Conservation (phyloP, 2,113 vertebrate species). For the Scomber scombrus region DNA sequence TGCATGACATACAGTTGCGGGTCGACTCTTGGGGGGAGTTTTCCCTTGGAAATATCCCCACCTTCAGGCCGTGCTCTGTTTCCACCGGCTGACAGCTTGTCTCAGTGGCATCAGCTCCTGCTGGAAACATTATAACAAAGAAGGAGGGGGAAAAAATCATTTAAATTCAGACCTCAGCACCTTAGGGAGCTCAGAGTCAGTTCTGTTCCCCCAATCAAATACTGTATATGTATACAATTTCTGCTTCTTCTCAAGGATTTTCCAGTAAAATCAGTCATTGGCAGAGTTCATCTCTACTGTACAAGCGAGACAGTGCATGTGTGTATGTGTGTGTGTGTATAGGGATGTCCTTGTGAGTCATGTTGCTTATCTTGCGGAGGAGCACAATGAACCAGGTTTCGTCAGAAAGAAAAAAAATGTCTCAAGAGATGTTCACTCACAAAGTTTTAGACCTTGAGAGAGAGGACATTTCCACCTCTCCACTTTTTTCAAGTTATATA, state of each 20-base stretch:
- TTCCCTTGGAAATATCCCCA: slow-evolving; percentile 75
- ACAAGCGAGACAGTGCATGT: neutral
- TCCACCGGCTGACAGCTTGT: slow-evolving; percentile 63
- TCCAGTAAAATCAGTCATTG: neutral
- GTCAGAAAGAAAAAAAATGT: neutral
- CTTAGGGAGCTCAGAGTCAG: slow-evolving; percentile 4
- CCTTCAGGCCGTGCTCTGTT: slow-evolving; percentile 66
- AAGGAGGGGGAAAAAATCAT: slow-evolving; percentile 4
- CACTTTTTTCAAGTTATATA: too few species aligned
- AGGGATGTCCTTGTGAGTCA: slow-evolving; percentile 60
- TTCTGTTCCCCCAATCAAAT: neutral
- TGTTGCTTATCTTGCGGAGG: slow-evolving; percentile 6
- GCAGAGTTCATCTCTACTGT: neutral
- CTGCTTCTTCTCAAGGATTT: slow-evolving; percentile 40
- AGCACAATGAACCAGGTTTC: slow-evolving; percentile 1
- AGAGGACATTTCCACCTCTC: too few species aligned
- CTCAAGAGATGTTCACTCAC: neutral
- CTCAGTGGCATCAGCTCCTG: slow-evolving; percentile 74
- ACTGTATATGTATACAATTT: neutral
- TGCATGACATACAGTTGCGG: slow-evolving; percentile 26
- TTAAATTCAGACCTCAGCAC: slow-evolving; percentile 32
- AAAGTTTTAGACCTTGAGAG: neutral
- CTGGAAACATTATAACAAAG: slow-evolving; percentile 53
- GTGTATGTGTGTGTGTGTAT: neutral
- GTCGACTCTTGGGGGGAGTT: slow-evolving; percentile 48